Evolutionary conservation across 2,113 vertebrate genomes (phyloP), one percentile per base, ranked within the genome.

Genomic region (Physeter macrocephalus): DNA sequence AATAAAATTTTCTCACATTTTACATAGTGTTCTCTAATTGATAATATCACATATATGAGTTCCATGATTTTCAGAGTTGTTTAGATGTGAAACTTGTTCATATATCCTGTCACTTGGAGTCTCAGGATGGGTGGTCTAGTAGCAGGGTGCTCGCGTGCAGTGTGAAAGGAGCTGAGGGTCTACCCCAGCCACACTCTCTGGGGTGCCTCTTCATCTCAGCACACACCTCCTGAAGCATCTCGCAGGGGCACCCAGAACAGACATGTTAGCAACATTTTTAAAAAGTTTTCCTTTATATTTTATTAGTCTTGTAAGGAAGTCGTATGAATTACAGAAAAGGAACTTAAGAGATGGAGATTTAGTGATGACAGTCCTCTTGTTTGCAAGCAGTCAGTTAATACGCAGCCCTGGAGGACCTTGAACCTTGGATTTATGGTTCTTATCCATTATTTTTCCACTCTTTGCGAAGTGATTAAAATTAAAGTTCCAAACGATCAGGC

Each of bases 81-180:
- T 61, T 78, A n/a, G 0, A 90, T 7, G 31, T n/a, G 9, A 62
- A 66, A n/a, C 1, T 43, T 75, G 71, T 83, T 72, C 31, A 12
- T 14, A 0, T 54, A 4, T 39, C 57, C 57, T 52, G 14, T 67
- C 54, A 61, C 43, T 74, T 64, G 27, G 8, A 57, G 2, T 54
- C 14, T 81, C 29, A 27, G 1, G 18, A 1, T 62, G 12, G 9
- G 27, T 69, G 9, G 62, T 5, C 12, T 21, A 61, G 82, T 86
- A 85, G 31, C 36, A 57, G 9, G 6, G 0, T 57, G 11, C 31
- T 39, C 3, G 36, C 21, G 6, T 21, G 17, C 3, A 23, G 8
- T 7, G 10, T 29, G 12, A 21, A n/a, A 9, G 0, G 2, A 14
- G 54, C 34, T 49, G 17, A 10, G 20, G 3, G 0, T 34, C 10